phyloP scores from a whole-genome alignment of 1,140 invertebrate species.

The Mycetomoellerius zeteki region DNA sequence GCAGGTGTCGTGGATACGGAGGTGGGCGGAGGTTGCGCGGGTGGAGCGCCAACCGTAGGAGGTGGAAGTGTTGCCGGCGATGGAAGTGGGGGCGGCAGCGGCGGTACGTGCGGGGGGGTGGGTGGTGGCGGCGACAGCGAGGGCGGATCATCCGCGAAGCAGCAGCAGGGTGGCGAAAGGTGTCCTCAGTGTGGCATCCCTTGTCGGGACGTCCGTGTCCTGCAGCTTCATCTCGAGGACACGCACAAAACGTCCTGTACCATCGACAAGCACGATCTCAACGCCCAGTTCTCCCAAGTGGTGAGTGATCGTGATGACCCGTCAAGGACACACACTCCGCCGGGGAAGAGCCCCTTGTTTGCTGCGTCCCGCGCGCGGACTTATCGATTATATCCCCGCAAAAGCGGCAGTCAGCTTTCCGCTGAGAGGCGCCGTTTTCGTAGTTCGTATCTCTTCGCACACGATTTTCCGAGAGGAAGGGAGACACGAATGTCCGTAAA shows the following conservation, averaged over 20 bases:
- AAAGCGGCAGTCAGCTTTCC: constrained; percentile 39
- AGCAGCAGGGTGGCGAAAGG: constrained; percentile 78
- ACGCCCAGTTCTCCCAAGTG: constrained; percentile 86
- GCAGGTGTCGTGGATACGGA: constrained; percentile 83
- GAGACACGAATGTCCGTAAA: not conserved
- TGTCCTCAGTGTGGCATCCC: constrained; percentile 85
- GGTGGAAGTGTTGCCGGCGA: constrained; percentile 53
- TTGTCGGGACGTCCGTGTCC: constrained; percentile 84
- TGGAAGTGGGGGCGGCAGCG: constrained; percentile 57
- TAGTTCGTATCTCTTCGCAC: constrained; percentile 39
- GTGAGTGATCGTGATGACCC: constrained; percentile 79
- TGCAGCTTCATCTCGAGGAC: constrained; percentile 85
- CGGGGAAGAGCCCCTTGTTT: not conserved
- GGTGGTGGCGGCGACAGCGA: constrained; percentile 57
- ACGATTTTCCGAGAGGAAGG: constrained; percentile 19
- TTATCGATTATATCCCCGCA: constrained; percentile 53
- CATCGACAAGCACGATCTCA: constrained; percentile 85
- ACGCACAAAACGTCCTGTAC: constrained; percentile 83
- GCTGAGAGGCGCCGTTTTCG: constrained; percentile 31
- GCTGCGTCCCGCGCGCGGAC: constrained; percentile 30
- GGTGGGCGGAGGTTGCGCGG: constrained; percentile 83
- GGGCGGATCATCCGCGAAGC: constrained; percentile 65
- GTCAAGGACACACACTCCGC: constrained; percentile 66
- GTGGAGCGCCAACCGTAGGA: constrained; percentile 79
- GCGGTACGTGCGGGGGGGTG: constrained; percentile 60